These are phyloP conservation scores for Yponomeuta malinellus DNA, from an alignment of 2,888 invertebrate genomes.

Conservation along the genomic window DNA sequence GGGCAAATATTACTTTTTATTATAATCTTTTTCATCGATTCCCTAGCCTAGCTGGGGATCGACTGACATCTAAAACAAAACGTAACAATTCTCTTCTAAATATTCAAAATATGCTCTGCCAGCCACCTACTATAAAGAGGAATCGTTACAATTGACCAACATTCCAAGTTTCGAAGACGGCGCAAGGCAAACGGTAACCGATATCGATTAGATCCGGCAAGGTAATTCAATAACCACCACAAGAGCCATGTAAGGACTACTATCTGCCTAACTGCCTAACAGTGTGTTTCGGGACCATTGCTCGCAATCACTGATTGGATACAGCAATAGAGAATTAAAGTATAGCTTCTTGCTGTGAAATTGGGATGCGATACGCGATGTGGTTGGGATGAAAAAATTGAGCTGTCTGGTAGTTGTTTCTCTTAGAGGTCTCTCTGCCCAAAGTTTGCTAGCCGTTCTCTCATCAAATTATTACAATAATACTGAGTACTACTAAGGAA, in stretches of 20 bases:
- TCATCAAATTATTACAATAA: no score
- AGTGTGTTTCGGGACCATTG: constrained; percentile 49
- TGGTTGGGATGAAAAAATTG: background rate
- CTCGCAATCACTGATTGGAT: constrained; percentile 61
- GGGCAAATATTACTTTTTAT: no score
- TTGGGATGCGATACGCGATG: constrained; percentile 23
- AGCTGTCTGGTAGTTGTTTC: background rate
- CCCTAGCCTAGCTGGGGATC: no score
- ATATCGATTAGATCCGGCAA: constrained; percentile 53
- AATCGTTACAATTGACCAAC: background rate
- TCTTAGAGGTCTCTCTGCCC: no score
- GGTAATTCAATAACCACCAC: constrained; percentile 67
- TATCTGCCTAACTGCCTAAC: constrained; percentile 50
- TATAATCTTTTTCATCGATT: no score
- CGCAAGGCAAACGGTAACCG: constrained; percentile 28
- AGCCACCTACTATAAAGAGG: no score
- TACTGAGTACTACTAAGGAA: no score
- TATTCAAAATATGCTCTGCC: no score
- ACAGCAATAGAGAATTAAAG: constrained; percentile 27
- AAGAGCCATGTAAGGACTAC: background rate
- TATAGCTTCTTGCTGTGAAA: constrained; percentile 37
- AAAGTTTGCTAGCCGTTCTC: no score
- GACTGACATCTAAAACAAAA: no score
- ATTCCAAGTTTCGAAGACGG: background rate
- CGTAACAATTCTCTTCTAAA: no score